Conservation (phyloP, 2,888 invertebrate species). For the Spodoptera exigua region DNA sequence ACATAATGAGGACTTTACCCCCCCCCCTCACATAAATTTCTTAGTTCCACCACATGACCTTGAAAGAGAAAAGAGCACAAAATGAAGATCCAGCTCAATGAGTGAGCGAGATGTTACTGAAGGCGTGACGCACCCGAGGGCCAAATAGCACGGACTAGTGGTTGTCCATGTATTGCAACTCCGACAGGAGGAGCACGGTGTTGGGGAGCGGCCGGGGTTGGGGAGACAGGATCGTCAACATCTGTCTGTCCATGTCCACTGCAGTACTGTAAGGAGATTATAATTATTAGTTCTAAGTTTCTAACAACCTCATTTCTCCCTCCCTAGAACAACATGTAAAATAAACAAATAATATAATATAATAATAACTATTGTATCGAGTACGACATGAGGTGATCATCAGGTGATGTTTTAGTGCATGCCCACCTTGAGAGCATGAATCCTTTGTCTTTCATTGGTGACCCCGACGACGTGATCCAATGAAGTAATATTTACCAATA, state of each 20-base stretch:
- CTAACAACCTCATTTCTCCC: too few relatives aligned
- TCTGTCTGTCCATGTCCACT: conserved; percentile 96
- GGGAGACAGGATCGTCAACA: conserved; percentile 96
- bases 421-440: too few relatives aligned
- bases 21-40: neutral
- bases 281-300: neutral
- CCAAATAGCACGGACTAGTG: conserved; percentile 85
- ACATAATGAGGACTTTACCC: conserved; percentile 13
- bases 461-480: too few relatives aligned
- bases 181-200: conserved; percentile 95
- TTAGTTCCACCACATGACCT: too few relatives aligned
- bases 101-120: conserved; percentile 43
- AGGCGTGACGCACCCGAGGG: conserved; percentile 36
- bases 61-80: conserved; percentile 25
- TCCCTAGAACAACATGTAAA: too few relatives aligned
- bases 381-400: too few relatives aligned
- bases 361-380: too few relatives aligned
- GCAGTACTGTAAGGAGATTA: conserved; percentile 92
- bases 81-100: conserved; percentile 23
- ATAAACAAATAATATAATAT: too few relatives aligned
- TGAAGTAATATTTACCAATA: too few relatives aligned
- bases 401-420: too few relatives aligned
- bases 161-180: conserved; percentile 98
- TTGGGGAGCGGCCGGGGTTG: conserved; percentile 98
- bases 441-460: too few relatives aligned